Percentiles rank a stretch among this genome's conserved stretches.
Evolutionary conservation across 2,797 vertebrate species (phyloP).

Genomic region (Clarias fuscus): DNA sequence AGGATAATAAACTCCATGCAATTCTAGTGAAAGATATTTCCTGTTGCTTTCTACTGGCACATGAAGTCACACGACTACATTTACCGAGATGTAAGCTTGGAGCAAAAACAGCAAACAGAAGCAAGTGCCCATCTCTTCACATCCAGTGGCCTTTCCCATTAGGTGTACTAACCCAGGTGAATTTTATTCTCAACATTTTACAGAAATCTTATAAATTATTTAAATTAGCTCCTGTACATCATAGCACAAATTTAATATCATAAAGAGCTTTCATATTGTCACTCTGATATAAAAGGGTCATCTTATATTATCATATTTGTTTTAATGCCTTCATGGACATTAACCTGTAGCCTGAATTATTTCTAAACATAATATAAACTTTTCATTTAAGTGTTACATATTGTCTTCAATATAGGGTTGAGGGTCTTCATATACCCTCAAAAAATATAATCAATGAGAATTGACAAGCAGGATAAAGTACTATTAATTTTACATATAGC

Average conservation of each 20-base stretch:
- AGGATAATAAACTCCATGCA: neutral
- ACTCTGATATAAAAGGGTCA: neutral
- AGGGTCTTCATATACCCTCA: neutral
- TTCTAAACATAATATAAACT: neutral
- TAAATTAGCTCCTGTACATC: neutral
- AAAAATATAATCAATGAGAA: neutral
- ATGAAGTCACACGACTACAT: neutral
- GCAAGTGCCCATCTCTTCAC: neutral
- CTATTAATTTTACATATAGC: neutral
- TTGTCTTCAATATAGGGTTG: too few species aligned
- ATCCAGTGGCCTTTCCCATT: neutral
- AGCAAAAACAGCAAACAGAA: neutral
- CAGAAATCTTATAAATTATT: neutral
- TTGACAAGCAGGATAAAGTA: neutral
- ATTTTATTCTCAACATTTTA: neutral
- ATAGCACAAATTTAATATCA: neutral
- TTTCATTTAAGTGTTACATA: neutral
- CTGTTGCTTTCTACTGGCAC: too few species aligned
- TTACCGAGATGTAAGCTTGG: neutral
- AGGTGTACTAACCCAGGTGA: neutral
- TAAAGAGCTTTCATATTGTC: neutral
- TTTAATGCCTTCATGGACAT: neutral
- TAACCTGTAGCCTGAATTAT: neutral
- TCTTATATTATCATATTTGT: neutral
- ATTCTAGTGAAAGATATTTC: neutral